Percentiles rank a stretch among this genome's conserved stretches.
Evolutionary conservation across 35 echinoderm and acorn worm species (phyloP).

Genomic region (Patiria miniata): DNA sequence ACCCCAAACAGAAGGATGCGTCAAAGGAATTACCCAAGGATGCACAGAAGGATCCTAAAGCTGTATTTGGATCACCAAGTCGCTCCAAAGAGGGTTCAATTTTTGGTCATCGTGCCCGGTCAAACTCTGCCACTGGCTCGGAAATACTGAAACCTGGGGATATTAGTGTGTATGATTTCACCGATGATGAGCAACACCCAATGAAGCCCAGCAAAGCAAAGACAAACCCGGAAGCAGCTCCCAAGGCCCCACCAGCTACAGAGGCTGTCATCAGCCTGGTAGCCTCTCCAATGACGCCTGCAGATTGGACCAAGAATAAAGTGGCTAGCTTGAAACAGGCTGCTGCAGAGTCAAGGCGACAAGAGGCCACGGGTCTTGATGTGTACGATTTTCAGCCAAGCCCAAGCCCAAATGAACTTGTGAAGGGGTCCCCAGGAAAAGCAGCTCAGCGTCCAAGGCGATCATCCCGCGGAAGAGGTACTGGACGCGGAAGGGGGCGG

Average conservation of each 20-base stretch:
- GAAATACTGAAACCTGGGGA: conserved; percentile 23
- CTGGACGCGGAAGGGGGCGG: conserved; percentile 54
- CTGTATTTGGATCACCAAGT: conserved; percentile 19
- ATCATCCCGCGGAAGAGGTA: conserved; percentile 20
- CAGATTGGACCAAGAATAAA: not conserved
- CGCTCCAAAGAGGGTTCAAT: conserved; percentile 34
- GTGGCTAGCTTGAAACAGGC: conserved; percentile 8
- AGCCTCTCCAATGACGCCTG: not conserved
- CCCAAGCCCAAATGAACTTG: conserved; percentile 41
- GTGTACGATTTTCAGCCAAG: conserved; percentile 61
- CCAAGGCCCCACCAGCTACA: not conserved
- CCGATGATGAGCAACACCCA: conserved; percentile 22
- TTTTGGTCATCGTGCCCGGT: not conserved
- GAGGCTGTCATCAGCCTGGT: not conserved
- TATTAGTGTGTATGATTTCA: conserved; percentile 39
- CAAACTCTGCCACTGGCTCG: conserved; percentile 14
- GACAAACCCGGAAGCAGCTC: not conserved
- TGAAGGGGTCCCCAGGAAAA: not conserved
- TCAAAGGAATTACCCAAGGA: not conserved
- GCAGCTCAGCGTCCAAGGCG: not conserved
- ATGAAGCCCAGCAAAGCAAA: conserved; percentile 4
- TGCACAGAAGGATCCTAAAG: conserved; percentile 1
- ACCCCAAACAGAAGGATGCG: not conserved
- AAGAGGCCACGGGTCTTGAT: conserved; percentile 35
- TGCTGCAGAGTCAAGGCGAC: conserved; percentile 16